These are phyloP conservation scores for Heterodera carotae DNA, from an alignment of 1,140 invertebrate genomes.

Conservation along the genomic window DNA sequence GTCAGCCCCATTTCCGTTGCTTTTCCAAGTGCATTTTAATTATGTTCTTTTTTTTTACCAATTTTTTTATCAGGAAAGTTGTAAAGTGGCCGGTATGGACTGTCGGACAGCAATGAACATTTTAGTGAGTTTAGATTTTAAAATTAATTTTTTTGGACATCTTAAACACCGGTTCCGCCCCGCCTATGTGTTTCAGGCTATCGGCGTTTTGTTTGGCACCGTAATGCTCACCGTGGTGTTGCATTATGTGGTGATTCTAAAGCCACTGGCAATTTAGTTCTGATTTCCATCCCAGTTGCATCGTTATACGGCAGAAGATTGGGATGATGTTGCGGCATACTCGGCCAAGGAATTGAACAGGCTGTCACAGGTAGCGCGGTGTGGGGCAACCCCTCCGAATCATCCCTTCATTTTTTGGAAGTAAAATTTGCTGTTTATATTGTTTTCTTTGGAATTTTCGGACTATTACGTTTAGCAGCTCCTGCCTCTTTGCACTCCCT, in stretches of 20 bases:
- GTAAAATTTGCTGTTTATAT: not conserved
- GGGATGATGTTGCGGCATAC: constrained; percentile 7
- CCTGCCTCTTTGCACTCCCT: too few species aligned
- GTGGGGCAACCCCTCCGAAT: too few species aligned
- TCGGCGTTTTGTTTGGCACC: constrained; percentile 28
- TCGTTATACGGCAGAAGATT: constrained; percentile 46
- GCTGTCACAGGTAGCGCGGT: constrained; percentile 12
- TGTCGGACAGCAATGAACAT: constrained; percentile 48
- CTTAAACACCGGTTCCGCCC: too few species aligned
- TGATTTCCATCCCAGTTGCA: constrained; percentile 8
- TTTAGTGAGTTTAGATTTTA: constrained; percentile 37
- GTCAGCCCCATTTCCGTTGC: constrained; percentile 39
- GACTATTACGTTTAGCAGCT: too few species aligned
- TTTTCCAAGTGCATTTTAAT: constrained; percentile 45
- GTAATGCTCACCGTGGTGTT: constrained; percentile 48
- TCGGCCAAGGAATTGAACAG: constrained; percentile 1
- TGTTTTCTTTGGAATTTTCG: not conserved
- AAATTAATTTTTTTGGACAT: too few species aligned
- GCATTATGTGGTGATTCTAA: constrained; percentile 42
- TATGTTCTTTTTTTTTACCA: not conserved
- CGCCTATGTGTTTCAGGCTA: constrained; percentile 11
- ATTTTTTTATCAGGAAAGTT: constrained; percentile 30
- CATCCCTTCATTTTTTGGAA: too few species aligned
- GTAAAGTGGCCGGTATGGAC: constrained; percentile 54
- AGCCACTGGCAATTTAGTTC: too few species aligned